These are phyloP conservation scores for Vannuccia rotundouncinata DNA, from an alignment of 2,888 invertebrate species.

Conservation along the genomic window DNA sequence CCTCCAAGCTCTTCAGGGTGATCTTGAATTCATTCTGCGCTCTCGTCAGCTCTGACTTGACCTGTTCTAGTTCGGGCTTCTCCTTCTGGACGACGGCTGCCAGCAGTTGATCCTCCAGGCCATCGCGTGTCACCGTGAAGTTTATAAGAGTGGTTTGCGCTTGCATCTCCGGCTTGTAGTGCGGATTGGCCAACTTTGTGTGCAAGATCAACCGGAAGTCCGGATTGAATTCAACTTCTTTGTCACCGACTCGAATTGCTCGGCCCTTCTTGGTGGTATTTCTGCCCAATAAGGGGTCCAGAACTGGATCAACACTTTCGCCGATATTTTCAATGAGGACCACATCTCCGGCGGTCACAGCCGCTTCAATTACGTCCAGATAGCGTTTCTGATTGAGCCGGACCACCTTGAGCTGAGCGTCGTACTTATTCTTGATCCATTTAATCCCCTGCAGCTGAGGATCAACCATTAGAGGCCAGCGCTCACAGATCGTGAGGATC, in stretches of 20 bases:
- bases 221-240: constrained; percentile 85
- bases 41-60: constrained; percentile 86
- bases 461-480: constrained; percentile 95
- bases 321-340: constrained; percentile 86
- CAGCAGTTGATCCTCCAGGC: constrained; percentile 84
- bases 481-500: constrained; percentile 80
- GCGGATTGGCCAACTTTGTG: constrained; percentile 90
- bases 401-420: constrained; percentile 65
- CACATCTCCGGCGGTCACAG: constrained; percentile 73
- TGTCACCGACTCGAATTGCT: constrained; percentile 90
- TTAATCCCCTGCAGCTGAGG: constrained; percentile 89
- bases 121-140: constrained; percentile 91
- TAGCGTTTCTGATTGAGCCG: constrained; percentile 84
- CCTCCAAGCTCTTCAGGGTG: constrained; percentile 81
- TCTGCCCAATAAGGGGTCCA: constrained; percentile 81
- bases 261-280: constrained; percentile 91
- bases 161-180: constrained; percentile 96
- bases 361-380: constrained; percentile 71
- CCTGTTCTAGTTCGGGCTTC: constrained; percentile 84
- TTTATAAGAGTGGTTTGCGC: constrained; percentile 93
- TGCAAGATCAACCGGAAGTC: constrained; percentile 79
- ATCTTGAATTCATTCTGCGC: constrained; percentile 96
- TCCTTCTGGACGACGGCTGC: constrained; percentile 95
- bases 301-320: constrained; percentile 82
- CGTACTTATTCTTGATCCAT: constrained; percentile 91